These are phyloP conservation scores for Discoglossus pictus DNA, from an alignment of 2,797 vertebrate species.

Conservation along the genomic window DNA sequence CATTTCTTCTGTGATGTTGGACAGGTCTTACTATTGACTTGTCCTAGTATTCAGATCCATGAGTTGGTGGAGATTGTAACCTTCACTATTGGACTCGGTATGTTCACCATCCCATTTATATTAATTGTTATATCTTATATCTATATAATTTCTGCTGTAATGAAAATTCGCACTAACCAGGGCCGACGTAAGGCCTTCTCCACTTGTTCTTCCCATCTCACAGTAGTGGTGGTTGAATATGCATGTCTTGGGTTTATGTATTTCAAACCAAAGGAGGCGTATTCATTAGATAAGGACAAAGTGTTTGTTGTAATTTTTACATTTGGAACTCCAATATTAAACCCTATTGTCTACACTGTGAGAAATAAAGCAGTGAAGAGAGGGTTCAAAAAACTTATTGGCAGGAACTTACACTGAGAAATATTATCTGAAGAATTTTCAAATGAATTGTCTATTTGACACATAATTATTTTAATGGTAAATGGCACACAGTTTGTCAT, in stretches of 20 bases:
- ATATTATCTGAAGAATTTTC: too few species aligned
- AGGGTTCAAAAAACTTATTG: slow-evolving; percentile 16
- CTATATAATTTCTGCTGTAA: slow-evolving; percentile 36
- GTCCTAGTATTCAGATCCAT: too few species aligned
- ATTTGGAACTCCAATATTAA: slow-evolving; percentile 24
- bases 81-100: too few species aligned
- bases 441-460: too few species aligned
- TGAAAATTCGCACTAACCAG: slow-evolving; percentile 53
- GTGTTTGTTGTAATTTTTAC: slow-evolving; percentile 28
- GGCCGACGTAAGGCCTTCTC: slow-evolving; percentile 51
- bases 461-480: too few species aligned
- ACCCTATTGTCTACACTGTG: slow-evolving; percentile 23
- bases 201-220: slow-evolving; percentile 53
- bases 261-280: slow-evolving; percentile 43
- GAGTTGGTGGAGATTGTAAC: too few species aligned
- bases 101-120: too few species aligned
- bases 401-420: too few species aligned
- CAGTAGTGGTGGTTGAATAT: slow-evolving; percentile 52
- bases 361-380: slow-evolving; percentile 18
- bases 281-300: slow-evolving; percentile 21
- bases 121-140: too few species aligned
- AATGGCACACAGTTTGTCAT: too few species aligned
- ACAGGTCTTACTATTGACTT: too few species aligned
- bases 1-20: too few species aligned
- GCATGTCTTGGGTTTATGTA: slow-evolving; percentile 58